Conservation (phyloP, 92 coral and sea anemone species). For the Zoanthus sansibaricus region DNA sequence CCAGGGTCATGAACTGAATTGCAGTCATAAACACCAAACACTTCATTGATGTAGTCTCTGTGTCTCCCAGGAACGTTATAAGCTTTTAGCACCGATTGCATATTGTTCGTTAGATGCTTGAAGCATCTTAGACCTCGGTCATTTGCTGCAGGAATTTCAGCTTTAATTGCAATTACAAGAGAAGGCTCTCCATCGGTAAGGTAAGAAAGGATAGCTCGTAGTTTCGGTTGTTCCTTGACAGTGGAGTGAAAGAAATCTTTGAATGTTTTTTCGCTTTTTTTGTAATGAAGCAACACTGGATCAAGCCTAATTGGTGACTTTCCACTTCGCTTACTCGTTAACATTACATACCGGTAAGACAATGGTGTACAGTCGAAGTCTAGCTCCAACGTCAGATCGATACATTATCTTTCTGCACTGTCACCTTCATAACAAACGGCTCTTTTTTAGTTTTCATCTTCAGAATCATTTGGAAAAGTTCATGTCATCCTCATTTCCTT, state of each 20-base stretch:
- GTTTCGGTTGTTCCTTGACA: neutral
- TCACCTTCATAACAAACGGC: slow-evolving; percentile 39
- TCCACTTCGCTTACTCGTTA: slow-evolving; percentile 33
- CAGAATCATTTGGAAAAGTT: slow-evolving; percentile 13
- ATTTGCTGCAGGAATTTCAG: too few species aligned
- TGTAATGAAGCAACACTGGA: slow-evolving; percentile 48
- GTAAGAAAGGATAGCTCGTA: neutral
- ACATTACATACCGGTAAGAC: slow-evolving; percentile 46
- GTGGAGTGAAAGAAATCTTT: slow-evolving; percentile 20
- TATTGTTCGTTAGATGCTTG: too few species aligned
- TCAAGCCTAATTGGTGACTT: slow-evolving; percentile 55
- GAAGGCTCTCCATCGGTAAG: too few species aligned
- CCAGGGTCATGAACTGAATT: too few species aligned
- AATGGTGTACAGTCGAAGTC: slow-evolving; percentile 59
- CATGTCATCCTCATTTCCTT: slow-evolving; percentile 47
- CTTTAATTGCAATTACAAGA: too few species aligned
- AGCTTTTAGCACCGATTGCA: too few species aligned
- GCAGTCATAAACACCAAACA: too few species aligned
- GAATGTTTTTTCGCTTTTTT: slow-evolving; percentile 25
- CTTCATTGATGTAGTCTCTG: too few species aligned
- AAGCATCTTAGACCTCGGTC: too few species aligned
- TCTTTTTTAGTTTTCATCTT: slow-evolving; percentile 57
- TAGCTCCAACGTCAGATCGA: slow-evolving; percentile 44
- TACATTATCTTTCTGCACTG: slow-evolving; percentile 38
- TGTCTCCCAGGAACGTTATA: too few species aligned